These are phyloP conservation scores for Dasysyrphus albostriatus DNA, from an alignment of 2,888 invertebrate genomes.

Conservation along the genomic window DNA sequence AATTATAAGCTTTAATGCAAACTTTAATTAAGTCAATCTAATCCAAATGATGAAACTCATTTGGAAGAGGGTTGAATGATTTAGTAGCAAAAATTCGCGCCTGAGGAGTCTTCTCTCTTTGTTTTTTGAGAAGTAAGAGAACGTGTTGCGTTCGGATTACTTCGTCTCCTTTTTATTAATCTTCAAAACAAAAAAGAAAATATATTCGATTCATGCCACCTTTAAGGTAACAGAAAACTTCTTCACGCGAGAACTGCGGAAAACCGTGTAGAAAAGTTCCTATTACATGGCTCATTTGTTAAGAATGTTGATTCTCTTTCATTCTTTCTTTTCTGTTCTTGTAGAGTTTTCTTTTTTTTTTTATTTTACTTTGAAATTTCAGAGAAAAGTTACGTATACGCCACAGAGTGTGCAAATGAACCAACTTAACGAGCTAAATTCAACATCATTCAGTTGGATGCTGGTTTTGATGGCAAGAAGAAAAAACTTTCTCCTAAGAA, in stretches of 20 bases:
- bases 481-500: constrained; percentile 34
- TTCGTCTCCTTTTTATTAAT: constrained; percentile 30
- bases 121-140: constrained; percentile 6
- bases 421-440: constrained; percentile 66
- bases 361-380: constrained; percentile 37
- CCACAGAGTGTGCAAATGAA: constrained; percentile 72
- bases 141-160: constrained; percentile 51
- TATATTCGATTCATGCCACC: constrained; percentile 55
- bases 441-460: constrained; percentile 38
- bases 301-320: constrained; percentile 48
- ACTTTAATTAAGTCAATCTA: constrained; percentile 76
- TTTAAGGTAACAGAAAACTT: constrained; percentile 55
- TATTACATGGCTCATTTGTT: constrained; percentile 74
- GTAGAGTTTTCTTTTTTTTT: constrained; percentile 1
- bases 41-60: constrained; percentile 66
- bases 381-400: constrained; percentile 61
- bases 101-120: not conserved
- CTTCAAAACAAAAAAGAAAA: constrained; percentile 2
- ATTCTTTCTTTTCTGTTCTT: not conserved
- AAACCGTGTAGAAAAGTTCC: constrained; percentile 21
- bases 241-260: not conserved
- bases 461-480: constrained; percentile 24
- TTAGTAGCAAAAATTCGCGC: constrained; percentile 7
- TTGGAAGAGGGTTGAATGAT: constrained; percentile 41
- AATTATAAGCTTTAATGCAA: constrained; percentile 72